Evolutionary conservation across 1,140 invertebrate species (phyloP), one percentile per base, ranked within the genome.

Genomic region (Pararge aegeria): DNA sequence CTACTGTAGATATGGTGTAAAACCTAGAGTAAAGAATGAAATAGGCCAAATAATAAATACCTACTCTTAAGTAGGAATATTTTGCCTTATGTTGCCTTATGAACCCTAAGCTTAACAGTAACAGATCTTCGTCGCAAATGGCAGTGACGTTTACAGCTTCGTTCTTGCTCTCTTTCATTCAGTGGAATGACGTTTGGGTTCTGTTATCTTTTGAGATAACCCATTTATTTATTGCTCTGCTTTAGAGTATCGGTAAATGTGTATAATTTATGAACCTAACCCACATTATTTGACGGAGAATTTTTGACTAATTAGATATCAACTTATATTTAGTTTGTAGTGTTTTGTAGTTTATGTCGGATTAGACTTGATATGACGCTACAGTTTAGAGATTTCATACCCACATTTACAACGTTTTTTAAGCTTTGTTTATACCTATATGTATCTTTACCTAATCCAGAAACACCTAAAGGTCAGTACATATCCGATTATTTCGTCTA

Each of bases 151-250:
- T 67, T 61, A 71, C 64, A 52, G 63, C 55, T 54, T 48, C 55
- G 60, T 62, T 59, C 55, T 40, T 40, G 59, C 60, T 66, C 55
- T 49, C 50, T 62, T 64, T 58, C 69, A 68, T 71, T 71, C 69
- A 71, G 16, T 29, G 50, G 49, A 46, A 46, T 62, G 55, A 58
- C 50, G 61, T 70, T 55, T 50, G 63, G 30, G 55, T 54, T 29
- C 46, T 51, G 52, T 60, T 70, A 66, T 70, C 67, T 66, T 50
- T 53, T 16, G 20, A 67, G 65, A 64, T 70, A 68, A 71, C 68
- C 65, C 65, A 68, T 65, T 64, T 64, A 67, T 61, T 62, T 62
- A 62, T 62, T 62, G 53, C 60, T 16, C 59, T 51, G 40, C 12
- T 55, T 50, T 34, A 29, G 13, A 62, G 24, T 56, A 56, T 50